A percentile compares a stretch with the other conserved stretches of the same genome.
Conservation (phyloP, 1,140 invertebrate species). For the Bombus superbus region DNA sequence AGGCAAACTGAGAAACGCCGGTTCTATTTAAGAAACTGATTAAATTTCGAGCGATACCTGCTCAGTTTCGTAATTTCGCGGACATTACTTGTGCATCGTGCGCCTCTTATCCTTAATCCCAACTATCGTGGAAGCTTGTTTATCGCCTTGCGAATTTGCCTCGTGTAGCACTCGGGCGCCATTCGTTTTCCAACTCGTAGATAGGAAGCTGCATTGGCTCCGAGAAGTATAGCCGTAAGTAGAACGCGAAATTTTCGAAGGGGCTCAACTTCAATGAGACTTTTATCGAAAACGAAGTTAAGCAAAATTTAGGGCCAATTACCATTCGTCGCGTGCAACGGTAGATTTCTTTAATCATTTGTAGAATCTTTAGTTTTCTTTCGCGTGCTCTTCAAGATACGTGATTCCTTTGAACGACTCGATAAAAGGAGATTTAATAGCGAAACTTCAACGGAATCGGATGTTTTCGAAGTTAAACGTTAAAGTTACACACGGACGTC, state of each 20-base stretch:
- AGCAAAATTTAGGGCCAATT: neutral
- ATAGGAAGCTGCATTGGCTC: neutral
- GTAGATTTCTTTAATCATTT: neutral
- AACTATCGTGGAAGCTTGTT: slow-evolving; percentile 44
- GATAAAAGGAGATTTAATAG: neutral
- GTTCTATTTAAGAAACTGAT: slow-evolving; percentile 30
- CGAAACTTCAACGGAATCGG: neutral
- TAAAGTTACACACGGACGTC: neutral
- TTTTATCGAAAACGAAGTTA: neutral
- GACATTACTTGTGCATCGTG: slow-evolving; percentile 23
- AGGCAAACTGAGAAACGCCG: neutral
- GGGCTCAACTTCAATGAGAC: neutral
- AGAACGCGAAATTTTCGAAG: neutral
- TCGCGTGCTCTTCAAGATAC: neutral
- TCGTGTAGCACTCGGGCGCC: slow-evolving; percentile 13
- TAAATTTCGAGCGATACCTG: slow-evolving; percentile 32
- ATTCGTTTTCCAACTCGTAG: slow-evolving; percentile 18
- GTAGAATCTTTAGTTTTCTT: neutral
- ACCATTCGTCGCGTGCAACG: too few relatives aligned
- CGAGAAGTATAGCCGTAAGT: neutral
- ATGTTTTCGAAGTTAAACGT: neutral
- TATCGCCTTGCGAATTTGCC: slow-evolving; percentile 34
- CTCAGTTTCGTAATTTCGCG: slow-evolving; percentile 44
- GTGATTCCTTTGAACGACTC: neutral
- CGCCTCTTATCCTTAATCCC: slow-evolving; percentile 29